phyloP scores from a whole-genome alignment of 2,888 invertebrate genomes.

The Tyria jacobaeae region DNA sequence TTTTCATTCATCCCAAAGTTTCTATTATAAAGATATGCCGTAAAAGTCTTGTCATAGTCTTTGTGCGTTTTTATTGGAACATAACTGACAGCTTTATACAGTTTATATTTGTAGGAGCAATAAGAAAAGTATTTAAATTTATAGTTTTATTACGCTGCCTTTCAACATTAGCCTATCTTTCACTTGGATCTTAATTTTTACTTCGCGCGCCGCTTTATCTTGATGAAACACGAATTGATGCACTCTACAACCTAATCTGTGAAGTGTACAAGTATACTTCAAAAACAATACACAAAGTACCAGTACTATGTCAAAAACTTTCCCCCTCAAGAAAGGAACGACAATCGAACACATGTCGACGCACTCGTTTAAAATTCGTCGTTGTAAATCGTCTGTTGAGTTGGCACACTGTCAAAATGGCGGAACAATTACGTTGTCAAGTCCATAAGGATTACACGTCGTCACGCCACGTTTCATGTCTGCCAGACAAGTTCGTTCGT shows the following conservation, averaged over 20 bases:
- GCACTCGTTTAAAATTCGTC: constrained; percentile 54
- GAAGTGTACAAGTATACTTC: constrained; percentile 22
- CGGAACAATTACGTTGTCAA: constrained; percentile 70
- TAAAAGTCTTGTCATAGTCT: background rate
- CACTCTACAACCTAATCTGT: constrained; percentile 26
- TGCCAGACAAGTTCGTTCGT: constrained; percentile 56
- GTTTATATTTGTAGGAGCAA: background rate
- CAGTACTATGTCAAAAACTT: constrained; percentile 40
- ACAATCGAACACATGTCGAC: constrained; percentile 42
- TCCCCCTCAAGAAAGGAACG: constrained; percentile 25
- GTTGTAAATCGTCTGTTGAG: constrained; percentile 53
- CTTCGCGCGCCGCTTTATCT: constrained; percentile 42
- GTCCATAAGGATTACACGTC: constrained; percentile 63
- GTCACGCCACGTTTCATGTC: constrained; percentile 59
- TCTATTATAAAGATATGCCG: background rate
- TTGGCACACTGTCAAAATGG: constrained; percentile 72
- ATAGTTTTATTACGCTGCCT: constrained; percentile 40
- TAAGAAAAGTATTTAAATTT: constrained; percentile 33
- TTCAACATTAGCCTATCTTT: constrained; percentile 43
- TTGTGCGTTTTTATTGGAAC: background rate
- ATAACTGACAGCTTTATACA: background rate
- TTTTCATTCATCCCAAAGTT: too few relatives aligned
- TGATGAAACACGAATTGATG: constrained; percentile 40
- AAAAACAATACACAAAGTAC: constrained; percentile 30
- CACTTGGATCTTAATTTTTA: constrained; percentile 47